phyloP scores from a whole-genome alignment of 2,888 invertebrate species.

The Athalia cordata region DNA sequence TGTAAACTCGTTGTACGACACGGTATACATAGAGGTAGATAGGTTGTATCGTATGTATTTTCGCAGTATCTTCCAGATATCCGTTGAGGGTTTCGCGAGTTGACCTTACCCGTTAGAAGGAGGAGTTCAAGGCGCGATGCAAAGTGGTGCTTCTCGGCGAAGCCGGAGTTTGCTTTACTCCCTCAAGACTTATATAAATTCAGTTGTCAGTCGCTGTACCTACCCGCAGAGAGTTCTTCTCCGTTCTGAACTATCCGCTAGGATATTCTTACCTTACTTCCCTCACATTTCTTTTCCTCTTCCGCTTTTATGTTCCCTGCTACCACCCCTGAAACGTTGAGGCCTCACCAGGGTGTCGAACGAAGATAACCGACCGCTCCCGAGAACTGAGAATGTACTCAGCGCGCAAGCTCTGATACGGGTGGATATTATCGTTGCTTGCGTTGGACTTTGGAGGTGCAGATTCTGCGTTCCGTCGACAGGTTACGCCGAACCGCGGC shows the following conservation, averaged over 20 bases:
- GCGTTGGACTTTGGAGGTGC: slow-evolving; percentile 54
- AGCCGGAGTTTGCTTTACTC: slow-evolving; percentile 20
- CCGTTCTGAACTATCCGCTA: neutral
- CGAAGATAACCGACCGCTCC: slow-evolving; percentile 43
- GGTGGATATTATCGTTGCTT: slow-evolving; percentile 8
- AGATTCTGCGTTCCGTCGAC: slow-evolving; percentile 59
- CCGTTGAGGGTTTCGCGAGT: neutral
- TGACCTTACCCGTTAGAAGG: slow-evolving; percentile 18
- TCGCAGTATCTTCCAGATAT: slow-evolving; percentile 1
- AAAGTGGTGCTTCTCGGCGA: slow-evolving; percentile 25
- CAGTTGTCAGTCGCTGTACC: slow-evolving; percentile 45
- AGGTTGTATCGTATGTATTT: too few species aligned
- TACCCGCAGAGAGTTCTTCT: slow-evolving; percentile 38
- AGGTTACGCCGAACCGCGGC: slow-evolving; percentile 63
- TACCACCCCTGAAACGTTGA: slow-evolving; percentile 14
- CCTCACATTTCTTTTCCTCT: neutral
- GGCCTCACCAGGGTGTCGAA: slow-evolving; percentile 28
- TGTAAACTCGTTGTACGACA: neutral
- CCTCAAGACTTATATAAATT: slow-evolving; percentile 45
- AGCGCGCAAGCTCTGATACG: slow-evolving; percentile 45
- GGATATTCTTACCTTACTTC: neutral
- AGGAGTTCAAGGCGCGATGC: slow-evolving; percentile 29
- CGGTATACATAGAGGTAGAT: neutral
- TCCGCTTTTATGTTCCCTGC: neutral
- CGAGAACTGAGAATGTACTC: slow-evolving; percentile 20